phyloP scores from a whole-genome alignment of 2,113 vertebrate genomes.

The Pseudorhombus dupliciocellatus region DNA sequence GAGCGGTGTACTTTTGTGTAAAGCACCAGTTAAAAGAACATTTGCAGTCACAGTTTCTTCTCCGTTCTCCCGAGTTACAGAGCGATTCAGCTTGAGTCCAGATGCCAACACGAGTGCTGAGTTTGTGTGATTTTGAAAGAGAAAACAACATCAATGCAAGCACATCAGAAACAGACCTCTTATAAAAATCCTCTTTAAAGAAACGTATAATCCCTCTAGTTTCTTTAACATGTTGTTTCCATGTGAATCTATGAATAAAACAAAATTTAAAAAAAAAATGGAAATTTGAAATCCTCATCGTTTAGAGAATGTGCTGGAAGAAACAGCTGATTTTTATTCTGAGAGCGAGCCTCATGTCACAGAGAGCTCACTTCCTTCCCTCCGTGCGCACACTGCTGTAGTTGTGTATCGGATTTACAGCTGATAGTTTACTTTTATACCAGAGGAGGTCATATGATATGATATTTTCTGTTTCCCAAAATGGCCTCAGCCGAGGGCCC shows the following conservation, averaged over 20 bases:
- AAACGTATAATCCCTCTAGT: neutral
- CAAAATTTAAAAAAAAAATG: neutral
- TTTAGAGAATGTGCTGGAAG: conserved; percentile 20
- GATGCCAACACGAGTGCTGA: conserved; percentile 38
- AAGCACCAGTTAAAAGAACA: neutral
- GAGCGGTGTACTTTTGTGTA: neutral
- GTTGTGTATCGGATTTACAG: conserved; percentile 75
- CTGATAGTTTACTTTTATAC: conserved; percentile 79
- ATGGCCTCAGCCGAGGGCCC: conserved; percentile 72
- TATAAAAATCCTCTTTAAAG: neutral
- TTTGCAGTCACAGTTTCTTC: neutral
- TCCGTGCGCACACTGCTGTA: conserved; percentile 52
- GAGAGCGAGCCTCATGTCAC: conserved; percentile 1
- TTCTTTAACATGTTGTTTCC: neutral
- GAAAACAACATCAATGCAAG: neutral
- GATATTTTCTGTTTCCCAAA: conserved; percentile 81
- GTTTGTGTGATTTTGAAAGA: conserved; percentile 40
- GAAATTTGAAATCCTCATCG: neutral
- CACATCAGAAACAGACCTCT: conserved; percentile 26
- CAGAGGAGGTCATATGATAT: conserved; percentile 77
- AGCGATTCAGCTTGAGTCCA: conserved; percentile 34
- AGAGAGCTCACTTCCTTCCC: conserved; percentile 30
- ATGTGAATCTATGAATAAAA: neutral
- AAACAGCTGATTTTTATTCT: conserved; percentile 28
- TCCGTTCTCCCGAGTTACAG: neutral